Conservation (phyloP, 2,888 invertebrate species). For the Drosophila gaucha region DNA sequence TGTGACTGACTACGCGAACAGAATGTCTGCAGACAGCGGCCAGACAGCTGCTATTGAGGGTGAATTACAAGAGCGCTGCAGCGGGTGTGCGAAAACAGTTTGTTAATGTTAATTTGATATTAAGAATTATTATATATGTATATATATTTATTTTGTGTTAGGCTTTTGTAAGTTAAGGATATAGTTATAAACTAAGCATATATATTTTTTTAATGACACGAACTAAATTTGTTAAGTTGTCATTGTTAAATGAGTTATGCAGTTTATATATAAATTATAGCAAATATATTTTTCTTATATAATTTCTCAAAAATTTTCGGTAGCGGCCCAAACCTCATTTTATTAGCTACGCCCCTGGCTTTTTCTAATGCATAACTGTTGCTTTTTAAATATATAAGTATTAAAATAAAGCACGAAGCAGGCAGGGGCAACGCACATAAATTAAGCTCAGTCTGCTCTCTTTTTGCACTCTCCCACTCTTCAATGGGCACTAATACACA, state of each 20-base stretch:
- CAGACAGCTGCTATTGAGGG: slow-evolving; percentile 58
- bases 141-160: neutral
- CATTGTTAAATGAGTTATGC: too few relatives aligned
- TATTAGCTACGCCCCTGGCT: slow-evolving; percentile 14
- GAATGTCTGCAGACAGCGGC: slow-evolving; percentile 62
- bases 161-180: too few relatives aligned
- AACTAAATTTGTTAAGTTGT: too few relatives aligned
- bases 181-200: too few relatives aligned
- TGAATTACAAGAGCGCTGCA: slow-evolving; percentile 37
- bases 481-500: slow-evolving; percentile 6
- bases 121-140: neutral
- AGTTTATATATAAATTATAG: too few relatives aligned
- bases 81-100: neutral
- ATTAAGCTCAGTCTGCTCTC: slow-evolving; percentile 16
- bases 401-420: slow-evolving; percentile 48
- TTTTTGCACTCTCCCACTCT: slow-evolving; percentile 25
- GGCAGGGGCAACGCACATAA: slow-evolving; percentile 44
- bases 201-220: too few relatives aligned
- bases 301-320: neutral
- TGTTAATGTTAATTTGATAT: neutral
- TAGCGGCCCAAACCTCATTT: slow-evolving; percentile 1
- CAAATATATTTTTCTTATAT: neutral
- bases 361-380: slow-evolving; percentile 50
- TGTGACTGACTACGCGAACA: slow-evolving; percentile 40
- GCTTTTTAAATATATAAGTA: slow-evolving; percentile 51